Conservation (phyloP, 2,888 invertebrate species). For the Chymomyza caudatula region DNA sequence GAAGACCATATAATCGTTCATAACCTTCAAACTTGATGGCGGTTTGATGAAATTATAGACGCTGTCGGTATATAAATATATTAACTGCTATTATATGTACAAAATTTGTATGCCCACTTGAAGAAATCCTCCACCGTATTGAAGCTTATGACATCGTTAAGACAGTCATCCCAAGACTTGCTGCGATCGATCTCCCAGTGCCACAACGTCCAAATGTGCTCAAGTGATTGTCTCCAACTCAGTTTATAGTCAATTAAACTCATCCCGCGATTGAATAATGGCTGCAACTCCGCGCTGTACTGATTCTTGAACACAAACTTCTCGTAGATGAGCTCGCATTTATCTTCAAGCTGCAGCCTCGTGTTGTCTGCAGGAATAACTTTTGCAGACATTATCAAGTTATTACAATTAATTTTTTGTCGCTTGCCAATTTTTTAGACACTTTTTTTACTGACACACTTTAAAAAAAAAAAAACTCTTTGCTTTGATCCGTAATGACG, state of each 20-base stretch:
- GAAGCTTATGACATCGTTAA: conserved; percentile 94
- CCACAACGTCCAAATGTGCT: conserved; percentile 98
- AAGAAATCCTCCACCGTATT: conserved; percentile 98
- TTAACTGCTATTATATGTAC: conserved; percentile 85
- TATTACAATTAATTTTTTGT: too few species aligned
- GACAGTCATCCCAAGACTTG: conserved; percentile 93
- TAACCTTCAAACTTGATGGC: too few species aligned
- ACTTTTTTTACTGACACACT: too few species aligned
- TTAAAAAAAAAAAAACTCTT: too few species aligned
- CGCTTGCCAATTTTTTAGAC: too few species aligned
- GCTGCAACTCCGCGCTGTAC: conserved; percentile 78
- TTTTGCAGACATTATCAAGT: too few species aligned
- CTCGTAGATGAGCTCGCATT: too few species aligned
- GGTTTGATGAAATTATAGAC: conserved; percentile 84
- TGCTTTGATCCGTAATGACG: too few species aligned
- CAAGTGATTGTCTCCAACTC: conserved; percentile 91
- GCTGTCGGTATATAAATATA: conserved; percentile 93
- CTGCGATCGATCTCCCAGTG: conserved; percentile 93
- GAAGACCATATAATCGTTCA: too few species aligned
- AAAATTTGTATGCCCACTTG: conserved; percentile 73
- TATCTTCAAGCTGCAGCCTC: too few species aligned
- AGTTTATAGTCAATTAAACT: conserved; percentile 79
- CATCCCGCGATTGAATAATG: conserved; percentile 43
- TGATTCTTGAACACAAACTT: too few species aligned
- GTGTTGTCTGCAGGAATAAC: too few species aligned